These are phyloP conservation scores for Campoplex capitator DNA, from an alignment of 2,888 invertebrate species.

Conservation along the genomic window DNA sequence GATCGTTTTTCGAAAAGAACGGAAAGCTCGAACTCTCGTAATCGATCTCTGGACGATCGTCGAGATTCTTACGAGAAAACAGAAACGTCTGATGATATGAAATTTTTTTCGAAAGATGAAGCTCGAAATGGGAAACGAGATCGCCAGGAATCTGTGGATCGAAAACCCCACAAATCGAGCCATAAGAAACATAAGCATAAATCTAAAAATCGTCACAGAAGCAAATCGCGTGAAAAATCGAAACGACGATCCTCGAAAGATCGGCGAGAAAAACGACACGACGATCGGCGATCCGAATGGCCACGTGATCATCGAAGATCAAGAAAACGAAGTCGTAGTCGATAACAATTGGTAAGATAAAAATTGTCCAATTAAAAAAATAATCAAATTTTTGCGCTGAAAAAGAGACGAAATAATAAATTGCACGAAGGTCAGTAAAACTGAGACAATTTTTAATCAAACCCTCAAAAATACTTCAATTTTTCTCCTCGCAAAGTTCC, in stretches of 20 bases:
- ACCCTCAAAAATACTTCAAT: neutral
- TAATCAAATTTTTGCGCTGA: neutral
- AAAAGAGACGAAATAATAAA: neutral
- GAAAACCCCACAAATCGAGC: constrained; percentile 53
- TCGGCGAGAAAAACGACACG: neutral
- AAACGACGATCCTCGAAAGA: constrained; percentile 47
- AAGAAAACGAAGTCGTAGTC: constrained; percentile 6
- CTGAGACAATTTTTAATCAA: neutral
- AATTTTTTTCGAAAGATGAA: neutral
- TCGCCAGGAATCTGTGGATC: constrained; percentile 18
- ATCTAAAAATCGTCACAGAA: constrained; percentile 55
- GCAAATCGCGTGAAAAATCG: constrained; percentile 37
- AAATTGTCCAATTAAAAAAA: neutral
- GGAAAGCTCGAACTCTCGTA: neutral
- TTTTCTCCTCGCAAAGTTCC: neutral
- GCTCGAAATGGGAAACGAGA: neutral
- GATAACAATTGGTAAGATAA: neutral
- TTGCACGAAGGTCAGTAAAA: neutral
- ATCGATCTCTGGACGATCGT: constrained; percentile 31
- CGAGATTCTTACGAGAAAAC: constrained; percentile 11
- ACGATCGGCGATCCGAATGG: constrained; percentile 58
- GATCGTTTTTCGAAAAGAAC: neutral
- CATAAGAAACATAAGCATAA: constrained; percentile 55
- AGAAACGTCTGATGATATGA: neutral
- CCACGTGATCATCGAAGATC: constrained; percentile 26